Base-by-base conservation (phyloP, 2,113 vertebrate species). In the Sceloporus tristichus region DNA sequence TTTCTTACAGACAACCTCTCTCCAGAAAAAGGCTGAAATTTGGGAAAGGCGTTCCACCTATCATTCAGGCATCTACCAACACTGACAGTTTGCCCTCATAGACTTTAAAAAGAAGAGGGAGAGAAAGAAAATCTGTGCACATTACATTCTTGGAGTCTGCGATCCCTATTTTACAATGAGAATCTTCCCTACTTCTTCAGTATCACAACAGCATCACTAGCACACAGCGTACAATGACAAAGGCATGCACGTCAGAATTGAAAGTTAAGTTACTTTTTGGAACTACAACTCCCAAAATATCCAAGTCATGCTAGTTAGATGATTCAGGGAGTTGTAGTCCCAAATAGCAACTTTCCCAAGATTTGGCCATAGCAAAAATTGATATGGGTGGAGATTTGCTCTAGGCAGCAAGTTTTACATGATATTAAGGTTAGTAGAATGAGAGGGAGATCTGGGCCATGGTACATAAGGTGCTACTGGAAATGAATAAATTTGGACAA, bases 1-100 rank as follows among this genome's bases (percentile, higher is more conserved):
- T 91, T 89, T 92, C 85, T 78, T 88, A 56, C 19, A 56, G 74
- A 38, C 29, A 89, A 65, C 71, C 14, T 23, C 21, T 0, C 0
- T 6, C 38, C 54, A 71, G 27, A 78, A 79, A 2, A 1, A 0
- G 9, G 0, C 0, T 0, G 53, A 29, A 74, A 29, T 38, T 9
- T 54, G 27, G 34, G 83, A 62, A 75, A 40, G 53, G 9, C 56
- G 34, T 42, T 42, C n/a, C 42, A 68, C 68, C 13, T n/a, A 25
- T 48, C 14, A 40, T 40, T 10, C 19, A n/a, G 56, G 34, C 65
- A 38, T 10, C 34, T 25, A 56, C 14, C 27, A 59, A 38, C 42
- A 9, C 1, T 2, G 42, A 40, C 23, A 3, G n/a, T 79, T 53
- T 29, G 62, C 54, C 21, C 40, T 4, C n/a, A 5, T 8, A 73